A percentile compares a stretch with the other conserved stretches of the same genome.
Evolutionary conservation across 2,888 invertebrate genomes (phyloP).

Genomic region (Ichneumoninae sp.): DNA sequence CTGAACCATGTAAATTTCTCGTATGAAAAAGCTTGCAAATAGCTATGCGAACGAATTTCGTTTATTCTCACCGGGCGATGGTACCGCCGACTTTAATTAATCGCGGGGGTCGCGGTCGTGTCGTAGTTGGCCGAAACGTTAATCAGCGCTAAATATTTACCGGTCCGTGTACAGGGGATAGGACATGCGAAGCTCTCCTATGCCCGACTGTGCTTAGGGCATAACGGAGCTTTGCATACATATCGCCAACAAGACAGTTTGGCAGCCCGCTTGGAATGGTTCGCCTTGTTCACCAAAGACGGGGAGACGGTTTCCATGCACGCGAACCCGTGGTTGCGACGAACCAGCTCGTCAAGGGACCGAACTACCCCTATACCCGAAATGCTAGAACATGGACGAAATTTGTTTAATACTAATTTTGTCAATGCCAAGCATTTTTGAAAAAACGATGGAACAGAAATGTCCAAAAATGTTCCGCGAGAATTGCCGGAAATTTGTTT

Average conservation of each 20-base stretch:
- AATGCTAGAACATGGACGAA: too few species aligned
- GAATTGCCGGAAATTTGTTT: neutral
- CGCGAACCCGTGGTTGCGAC: neutral
- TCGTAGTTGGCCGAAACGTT: constrained; percentile 4
- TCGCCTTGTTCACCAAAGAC: neutral
- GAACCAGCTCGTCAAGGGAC: constrained; percentile 26
- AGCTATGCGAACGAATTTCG: neutral
- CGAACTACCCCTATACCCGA: neutral
- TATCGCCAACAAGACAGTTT: constrained; percentile 14
- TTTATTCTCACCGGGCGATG: constrained; percentile 4
- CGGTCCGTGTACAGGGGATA: constrained; percentile 2
- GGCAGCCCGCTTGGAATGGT: neutral
- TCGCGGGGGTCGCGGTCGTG: constrained; percentile 3
- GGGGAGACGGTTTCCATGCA: constrained; percentile 17
- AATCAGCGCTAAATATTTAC: constrained; percentile 17
- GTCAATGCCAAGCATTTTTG: too few species aligned
- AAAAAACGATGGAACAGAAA: too few species aligned
- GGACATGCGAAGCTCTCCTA: constrained; percentile 2
- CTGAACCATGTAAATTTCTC: constrained; percentile 35
- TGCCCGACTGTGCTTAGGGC: neutral
- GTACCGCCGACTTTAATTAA: constrained; percentile 32
- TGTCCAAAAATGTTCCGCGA: neutral
- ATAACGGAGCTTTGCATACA: constrained; percentile 49
- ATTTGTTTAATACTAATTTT: too few species aligned
- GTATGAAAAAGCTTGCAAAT: constrained; percentile 6